Conservation (phyloP, 2,797 vertebrate genomes). For the Oceanodroma leucorhoa region DNA sequence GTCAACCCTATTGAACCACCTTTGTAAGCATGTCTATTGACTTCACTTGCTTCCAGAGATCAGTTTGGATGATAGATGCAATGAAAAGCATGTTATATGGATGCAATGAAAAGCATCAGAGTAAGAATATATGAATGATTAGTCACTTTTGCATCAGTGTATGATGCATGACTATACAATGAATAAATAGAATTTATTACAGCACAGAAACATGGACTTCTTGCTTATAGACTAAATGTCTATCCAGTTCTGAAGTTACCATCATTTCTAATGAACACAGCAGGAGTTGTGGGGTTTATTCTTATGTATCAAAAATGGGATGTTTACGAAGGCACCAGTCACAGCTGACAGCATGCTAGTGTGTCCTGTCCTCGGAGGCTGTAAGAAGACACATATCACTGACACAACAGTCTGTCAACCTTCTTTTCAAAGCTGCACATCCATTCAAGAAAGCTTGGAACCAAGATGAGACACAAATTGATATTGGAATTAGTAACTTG, state of each 20-base stretch:
- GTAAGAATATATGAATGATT: neutral
- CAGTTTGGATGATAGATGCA: neutral
- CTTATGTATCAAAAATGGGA: neutral
- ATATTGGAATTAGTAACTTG: neutral
- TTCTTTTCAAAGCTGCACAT: neutral
- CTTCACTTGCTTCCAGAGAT: neutral
- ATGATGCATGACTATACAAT: neutral
- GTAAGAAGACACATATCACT: neutral
- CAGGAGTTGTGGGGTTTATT: neutral
- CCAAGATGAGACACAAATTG: neutral
- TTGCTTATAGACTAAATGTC: neutral
- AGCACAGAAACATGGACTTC: neutral
- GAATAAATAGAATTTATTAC: neutral
- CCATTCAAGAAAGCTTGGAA: neutral
- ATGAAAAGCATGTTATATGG: neutral
- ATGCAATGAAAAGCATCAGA: neutral
- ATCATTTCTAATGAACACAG: neutral
- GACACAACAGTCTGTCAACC: neutral
- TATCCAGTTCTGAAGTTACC: neutral
- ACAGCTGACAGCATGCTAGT: neutral
- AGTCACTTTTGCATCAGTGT: neutral
- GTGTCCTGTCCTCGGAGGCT: neutral
- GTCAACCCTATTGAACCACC: neutral
- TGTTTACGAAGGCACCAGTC: neutral
- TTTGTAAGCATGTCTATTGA: no score